These are phyloP conservation scores for Marmota monax DNA, from an alignment of 2,113 vertebrate species.

Conservation along the genomic window DNA sequence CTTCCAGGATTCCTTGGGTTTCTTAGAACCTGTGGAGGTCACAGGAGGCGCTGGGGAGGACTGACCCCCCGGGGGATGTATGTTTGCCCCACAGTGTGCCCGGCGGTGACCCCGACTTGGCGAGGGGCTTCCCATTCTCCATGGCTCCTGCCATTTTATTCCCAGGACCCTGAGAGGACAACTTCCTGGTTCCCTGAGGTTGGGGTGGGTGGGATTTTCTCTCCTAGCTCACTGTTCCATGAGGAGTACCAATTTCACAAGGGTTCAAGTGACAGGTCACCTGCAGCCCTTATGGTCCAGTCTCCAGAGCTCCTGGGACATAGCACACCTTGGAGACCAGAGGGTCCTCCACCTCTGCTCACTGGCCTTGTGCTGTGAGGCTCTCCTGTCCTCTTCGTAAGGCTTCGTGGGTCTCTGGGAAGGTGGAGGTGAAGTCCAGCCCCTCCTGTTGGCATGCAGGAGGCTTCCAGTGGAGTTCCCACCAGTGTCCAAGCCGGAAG, in stretches of 20 bases:
- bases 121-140: rapidly evolving
- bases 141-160: rapidly evolving
- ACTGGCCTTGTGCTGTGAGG: rapidly evolving
- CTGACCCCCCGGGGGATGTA: too few species aligned
- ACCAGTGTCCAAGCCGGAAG: rapidly evolving
- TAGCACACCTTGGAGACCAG: rapidly evolving
- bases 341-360: rapidly evolving
- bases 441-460: rapidly evolving
- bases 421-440: rapidly evolving
- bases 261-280: rapidly evolving
- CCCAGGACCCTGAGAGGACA: rapidly evolving
- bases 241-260: background rate
- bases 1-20: too few species aligned
- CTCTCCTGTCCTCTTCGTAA: rapidly evolving
- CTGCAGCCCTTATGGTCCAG: too few species aligned
- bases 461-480: background rate
- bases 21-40: background rate
- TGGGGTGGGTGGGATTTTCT: background rate
- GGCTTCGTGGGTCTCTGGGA: too few species aligned
- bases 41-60: rapidly evolving
- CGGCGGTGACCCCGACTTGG: rapidly evolving
- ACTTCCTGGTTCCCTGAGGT: too few species aligned
- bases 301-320: rapidly evolving
- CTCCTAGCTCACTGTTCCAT: rapidly evolving
- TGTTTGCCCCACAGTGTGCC: rapidly evolving